Evolutionary conservation across 2,113 vertebrate genomes (phyloP).

Genomic region (Nymphicus hollandicus): DNA sequence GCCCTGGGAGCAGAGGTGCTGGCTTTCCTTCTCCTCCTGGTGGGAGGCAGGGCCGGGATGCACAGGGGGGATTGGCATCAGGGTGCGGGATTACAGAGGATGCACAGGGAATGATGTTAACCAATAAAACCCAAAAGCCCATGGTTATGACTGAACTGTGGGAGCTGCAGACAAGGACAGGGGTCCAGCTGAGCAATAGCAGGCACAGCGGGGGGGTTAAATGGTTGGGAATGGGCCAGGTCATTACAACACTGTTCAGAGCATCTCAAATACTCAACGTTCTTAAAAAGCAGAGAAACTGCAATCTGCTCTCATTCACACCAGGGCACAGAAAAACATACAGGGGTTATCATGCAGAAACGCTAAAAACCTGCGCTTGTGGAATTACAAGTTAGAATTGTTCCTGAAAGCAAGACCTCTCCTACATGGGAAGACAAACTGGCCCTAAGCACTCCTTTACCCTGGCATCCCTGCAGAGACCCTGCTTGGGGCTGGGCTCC

Average conservation of each 20-base stretch:
- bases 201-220: neutral
- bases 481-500: neutral
- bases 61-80: neutral
- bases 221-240: neutral
- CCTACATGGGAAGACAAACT: accelerated
- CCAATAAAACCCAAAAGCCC: neutral
- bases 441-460: neutral
- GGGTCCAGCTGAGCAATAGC: neutral
- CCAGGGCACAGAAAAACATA: accelerated
- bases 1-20: neutral
- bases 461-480: neutral
- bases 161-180: neutral
- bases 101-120: neutral
- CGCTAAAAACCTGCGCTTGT: accelerated
- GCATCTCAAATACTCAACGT: neutral
- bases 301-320: neutral
- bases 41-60: neutral
- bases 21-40: neutral
- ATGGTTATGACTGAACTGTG: neutral
- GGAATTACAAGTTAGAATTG: neutral
- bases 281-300: neutral
- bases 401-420: neutral
- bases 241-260: neutral
- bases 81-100: neutral
- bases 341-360: neutral